Evolutionary conservation across 1,140 invertebrate species (phyloP).

Genomic region (Geopemphigus sp.): DNA sequence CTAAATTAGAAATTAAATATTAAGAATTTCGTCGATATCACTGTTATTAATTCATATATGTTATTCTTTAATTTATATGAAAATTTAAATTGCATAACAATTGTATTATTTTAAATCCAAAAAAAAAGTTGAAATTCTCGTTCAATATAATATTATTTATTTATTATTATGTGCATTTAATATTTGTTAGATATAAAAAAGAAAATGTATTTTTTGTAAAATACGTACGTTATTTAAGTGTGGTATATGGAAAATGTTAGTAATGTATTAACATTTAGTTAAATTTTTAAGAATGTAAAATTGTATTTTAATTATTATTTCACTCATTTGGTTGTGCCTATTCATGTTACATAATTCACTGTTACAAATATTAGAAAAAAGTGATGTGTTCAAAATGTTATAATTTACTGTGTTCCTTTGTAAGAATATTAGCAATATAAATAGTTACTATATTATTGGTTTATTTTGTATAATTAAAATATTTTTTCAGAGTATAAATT

Average conservation of each 20-base stretch:
- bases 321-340: constrained; percentile 34
- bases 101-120: background rate
- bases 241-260: background rate
- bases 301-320: background rate
- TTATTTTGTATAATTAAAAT: constrained; percentile 15
- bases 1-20: background rate
- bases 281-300: background rate
- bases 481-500: constrained; percentile 32
- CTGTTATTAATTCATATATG: background rate
- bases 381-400: constrained; percentile 28
- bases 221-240: background rate
- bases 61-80: background rate
- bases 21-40: background rate
- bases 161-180: background rate
- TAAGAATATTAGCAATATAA: constrained; percentile 37
- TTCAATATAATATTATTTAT: too few relatives aligned
- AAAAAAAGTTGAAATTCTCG: background rate
- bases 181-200: background rate
- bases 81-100: background rate
- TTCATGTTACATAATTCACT: background rate
- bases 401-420: constrained; percentile 27
- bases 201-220: background rate
- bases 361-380: background rate
- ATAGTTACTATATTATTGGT: constrained; percentile 26
- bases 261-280: background rate